Evolutionary conservation across 2,888 invertebrate genomes (phyloP).

Genomic region (Patella caerulea): DNA sequence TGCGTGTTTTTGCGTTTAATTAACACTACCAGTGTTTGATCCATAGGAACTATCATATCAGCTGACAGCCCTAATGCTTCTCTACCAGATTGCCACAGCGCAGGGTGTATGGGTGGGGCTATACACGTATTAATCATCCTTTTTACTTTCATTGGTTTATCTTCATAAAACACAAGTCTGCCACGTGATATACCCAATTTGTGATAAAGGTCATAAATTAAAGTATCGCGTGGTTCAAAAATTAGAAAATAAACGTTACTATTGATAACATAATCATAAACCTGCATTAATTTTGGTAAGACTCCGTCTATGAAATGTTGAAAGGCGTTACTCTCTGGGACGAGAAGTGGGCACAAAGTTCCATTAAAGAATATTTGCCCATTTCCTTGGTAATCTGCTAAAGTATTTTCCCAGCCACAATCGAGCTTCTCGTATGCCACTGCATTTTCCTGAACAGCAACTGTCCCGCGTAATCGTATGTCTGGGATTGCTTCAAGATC

Average conservation of each 20-base stretch:
- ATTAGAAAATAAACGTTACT: neutral
- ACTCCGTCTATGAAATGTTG: slow-evolving; percentile 18
- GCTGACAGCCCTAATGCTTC: slow-evolving; percentile 2
- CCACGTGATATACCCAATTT: neutral
- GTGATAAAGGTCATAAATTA: neutral
- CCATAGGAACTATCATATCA: neutral
- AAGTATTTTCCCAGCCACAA: too few relatives aligned
- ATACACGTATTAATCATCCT: slow-evolving; percentile 10
- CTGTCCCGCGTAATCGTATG: too few relatives aligned
- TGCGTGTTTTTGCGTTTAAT: neutral
- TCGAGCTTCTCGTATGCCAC: too few relatives aligned
- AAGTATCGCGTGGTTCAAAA: neutral
- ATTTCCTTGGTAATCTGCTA: too few relatives aligned
- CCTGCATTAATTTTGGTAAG: slow-evolving; percentile 16
- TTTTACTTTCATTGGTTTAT: neutral
- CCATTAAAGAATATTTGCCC: too few relatives aligned
- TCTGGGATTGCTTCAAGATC: too few relatives aligned
- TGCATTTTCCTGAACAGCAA: too few relatives aligned
- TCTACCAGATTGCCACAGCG: slow-evolving; percentile 7
- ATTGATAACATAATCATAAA: slow-evolving; percentile 12
- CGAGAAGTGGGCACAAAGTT: slow-evolving; percentile 10
- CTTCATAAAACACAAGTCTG: neutral
- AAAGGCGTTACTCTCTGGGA: neutral
- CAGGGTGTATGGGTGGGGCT: slow-evolving; percentile 13
- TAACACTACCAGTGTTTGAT: neutral